Percentiles rank a stretch among this genome's conserved stretches.
Conservation (phyloP, 1,140 invertebrate genomes). For the Hypothenemus hampei region DNA sequence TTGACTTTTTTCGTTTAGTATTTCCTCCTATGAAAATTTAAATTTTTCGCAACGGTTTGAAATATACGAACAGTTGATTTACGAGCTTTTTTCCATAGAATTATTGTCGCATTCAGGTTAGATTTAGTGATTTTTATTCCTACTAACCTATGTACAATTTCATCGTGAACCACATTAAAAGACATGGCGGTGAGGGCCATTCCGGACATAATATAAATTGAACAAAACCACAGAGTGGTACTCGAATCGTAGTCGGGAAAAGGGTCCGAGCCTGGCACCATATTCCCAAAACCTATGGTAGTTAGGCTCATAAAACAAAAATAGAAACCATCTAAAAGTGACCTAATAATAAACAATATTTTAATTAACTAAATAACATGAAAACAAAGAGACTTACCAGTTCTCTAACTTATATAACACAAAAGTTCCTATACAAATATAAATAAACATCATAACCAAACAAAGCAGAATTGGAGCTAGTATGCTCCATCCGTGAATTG, state of each 20-base stretch:
- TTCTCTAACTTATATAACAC: conserved; percentile 80
- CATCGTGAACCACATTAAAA: conserved; percentile 95
- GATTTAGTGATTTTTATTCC: no score
- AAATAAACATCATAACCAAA: conserved; percentile 72
- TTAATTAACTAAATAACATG: not conserved
- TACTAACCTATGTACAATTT: conserved; percentile 65
- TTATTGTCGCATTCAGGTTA: no score
- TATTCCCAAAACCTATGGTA: conserved; percentile 88
- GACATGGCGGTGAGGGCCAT: conserved; percentile 86
- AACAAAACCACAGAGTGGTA: conserved; percentile 81
- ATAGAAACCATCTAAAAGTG: conserved; percentile 84
- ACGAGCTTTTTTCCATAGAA: no score
- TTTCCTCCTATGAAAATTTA: no score
- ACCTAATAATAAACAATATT: conserved; percentile 34
- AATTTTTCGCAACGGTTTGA: no score
- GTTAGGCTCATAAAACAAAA: conserved; percentile 93
- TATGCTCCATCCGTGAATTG: conserved; percentile 67
- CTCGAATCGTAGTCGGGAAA: conserved; percentile 55
- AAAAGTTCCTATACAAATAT: conserved; percentile 82
- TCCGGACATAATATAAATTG: conserved; percentile 91
- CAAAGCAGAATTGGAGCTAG: conserved; percentile 72
- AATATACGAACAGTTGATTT: no score
- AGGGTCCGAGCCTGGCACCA: conserved; percentile 72
- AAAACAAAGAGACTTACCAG: conserved; percentile 50
- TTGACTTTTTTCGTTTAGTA: no score